Base-by-base conservation (phyloP, 2,113 vertebrate genomes). In the Peucedramus taeniatus region DNA sequence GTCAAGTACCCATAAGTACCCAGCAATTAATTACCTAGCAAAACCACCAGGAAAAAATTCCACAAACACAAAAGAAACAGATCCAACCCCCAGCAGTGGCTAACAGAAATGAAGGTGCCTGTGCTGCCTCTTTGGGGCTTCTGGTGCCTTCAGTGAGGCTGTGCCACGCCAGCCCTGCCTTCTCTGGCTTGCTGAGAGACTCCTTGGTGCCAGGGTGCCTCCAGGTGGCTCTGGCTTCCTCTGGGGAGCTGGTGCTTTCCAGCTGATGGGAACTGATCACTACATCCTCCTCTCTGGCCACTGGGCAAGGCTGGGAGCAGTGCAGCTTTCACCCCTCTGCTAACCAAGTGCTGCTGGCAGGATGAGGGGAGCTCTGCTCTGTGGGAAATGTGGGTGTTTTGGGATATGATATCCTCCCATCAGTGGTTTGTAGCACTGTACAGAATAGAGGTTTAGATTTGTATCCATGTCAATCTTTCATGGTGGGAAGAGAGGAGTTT, bases 281-380 rank as follows among this genome's bases (percentile, higher is more conserved):
- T 22, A 45, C 0, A 47, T 20, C 3, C 1, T 50, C 18, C 20
- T 57, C 31, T 59, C 11, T 2, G 0, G n/a, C 18, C 13, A 28
- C 47, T 59, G 44, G 44, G 74, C 7, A 57, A 49, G 37, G 16
- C 51, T 83, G n/a, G 42, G 24, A 54, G 20, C 7, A 44, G 28
- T 33, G 50, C 53, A 81, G 14, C 37, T 33, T 47, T 40, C 6
- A 22, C 21, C 27, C 20, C 4, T 59, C 24, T 30, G 44, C 53
- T 47, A 27, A 18, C 11, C 0, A 3, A 56, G 50, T 30, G 50
- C 74, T 30, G 50, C 74, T 84, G 69, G 35, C 3, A 8, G 54
- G 44, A 45, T 2, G 15, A 70, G n/a, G 30, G 27, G 27, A 93
- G 28, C 71, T 54, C 22, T 76, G 35, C 11, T 31, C 49, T 68